Base-by-base conservation (phyloP, 2,888 invertebrate genomes). In the Thymelicus acteon region DNA sequence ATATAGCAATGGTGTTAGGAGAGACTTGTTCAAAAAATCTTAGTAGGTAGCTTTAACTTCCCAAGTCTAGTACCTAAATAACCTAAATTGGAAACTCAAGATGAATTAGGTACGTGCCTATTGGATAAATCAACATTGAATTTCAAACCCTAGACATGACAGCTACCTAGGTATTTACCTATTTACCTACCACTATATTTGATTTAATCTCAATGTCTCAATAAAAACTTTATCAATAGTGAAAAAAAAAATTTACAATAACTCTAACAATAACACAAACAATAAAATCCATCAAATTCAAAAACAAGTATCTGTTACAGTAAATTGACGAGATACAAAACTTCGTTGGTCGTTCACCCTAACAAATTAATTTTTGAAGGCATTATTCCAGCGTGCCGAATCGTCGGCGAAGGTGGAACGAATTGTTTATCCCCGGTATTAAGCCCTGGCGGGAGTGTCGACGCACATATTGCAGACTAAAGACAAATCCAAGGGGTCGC, bases 381-480 rank as follows among this genome's bases (percentile, higher is more conserved):
- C 84, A 84, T 86, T 85, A 88, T 80, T 82, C 83, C 80, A 84
- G 84, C 80, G 85, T 82, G 84, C 82, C 80, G 83, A 87, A 88
- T 88, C 84, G 84, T 83, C 85, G 81, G 83, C 86, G 86, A 86
- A 87, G 80, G 85, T 85, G 89, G 84, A 87, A 87, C 91, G 84
- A 91, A 92, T 92, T 86, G 87, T 86, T 91, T 90, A 90, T 87
- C 84, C 81, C 84, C 82, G 85, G 86, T 82, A 88, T 90, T 88
- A 89, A 87, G 83, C 83, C 82, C 82, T 82, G 80, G 81, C 86
- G 80, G 80, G 82, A 84, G 85, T 85, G 85, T 82, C 82, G 84
- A 84, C 85, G 87, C 84, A 86, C 87, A 87, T 88, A 90, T 87
- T 87, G 87, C 82, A 79, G 80, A 75, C 80, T 78, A 75, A 76